phyloP scores from a whole-genome alignment of 2,113 vertebrate genomes.

The Tapirus terrestris region DNA sequence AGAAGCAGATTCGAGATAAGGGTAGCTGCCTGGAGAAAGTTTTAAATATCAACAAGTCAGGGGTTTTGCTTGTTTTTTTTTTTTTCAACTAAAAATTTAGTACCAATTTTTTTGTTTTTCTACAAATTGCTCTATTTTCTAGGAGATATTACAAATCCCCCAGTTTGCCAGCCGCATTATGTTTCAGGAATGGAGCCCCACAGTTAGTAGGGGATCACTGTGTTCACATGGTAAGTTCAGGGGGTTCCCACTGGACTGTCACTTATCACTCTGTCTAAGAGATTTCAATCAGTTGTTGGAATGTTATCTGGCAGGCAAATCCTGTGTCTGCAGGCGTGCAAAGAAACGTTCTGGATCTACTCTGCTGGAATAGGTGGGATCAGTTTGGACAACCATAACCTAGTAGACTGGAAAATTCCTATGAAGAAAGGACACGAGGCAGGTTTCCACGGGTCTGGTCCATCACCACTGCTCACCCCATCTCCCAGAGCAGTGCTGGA shows the following conservation, averaged over 20 bases:
- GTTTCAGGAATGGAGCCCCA: background rate
- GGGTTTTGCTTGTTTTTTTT: background rate
- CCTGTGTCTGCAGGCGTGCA: background rate
- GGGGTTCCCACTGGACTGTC: background rate
- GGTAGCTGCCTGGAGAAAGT: background rate
- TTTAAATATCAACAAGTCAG: background rate
- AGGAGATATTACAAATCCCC: background rate
- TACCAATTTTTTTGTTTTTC: background rate
- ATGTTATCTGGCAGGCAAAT: background rate
- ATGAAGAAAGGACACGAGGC: background rate
- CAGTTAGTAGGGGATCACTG: background rate
- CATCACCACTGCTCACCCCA: no score
- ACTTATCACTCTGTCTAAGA: background rate
- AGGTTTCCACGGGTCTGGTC: background rate
- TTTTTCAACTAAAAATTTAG: background rate
- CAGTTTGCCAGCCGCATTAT: background rate
- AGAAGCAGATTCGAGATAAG: background rate
- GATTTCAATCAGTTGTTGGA: background rate
- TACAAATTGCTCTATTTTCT: background rate
- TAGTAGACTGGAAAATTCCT: background rate
- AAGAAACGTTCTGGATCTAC: background rate
- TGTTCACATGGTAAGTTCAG: background rate
- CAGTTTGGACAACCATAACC: background rate
- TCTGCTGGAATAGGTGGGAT: background rate
- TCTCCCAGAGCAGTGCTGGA: background rate